phyloP scores from a whole-genome alignment of 2,888 invertebrate genomes.

The Pilophorus perplexus region DNA sequence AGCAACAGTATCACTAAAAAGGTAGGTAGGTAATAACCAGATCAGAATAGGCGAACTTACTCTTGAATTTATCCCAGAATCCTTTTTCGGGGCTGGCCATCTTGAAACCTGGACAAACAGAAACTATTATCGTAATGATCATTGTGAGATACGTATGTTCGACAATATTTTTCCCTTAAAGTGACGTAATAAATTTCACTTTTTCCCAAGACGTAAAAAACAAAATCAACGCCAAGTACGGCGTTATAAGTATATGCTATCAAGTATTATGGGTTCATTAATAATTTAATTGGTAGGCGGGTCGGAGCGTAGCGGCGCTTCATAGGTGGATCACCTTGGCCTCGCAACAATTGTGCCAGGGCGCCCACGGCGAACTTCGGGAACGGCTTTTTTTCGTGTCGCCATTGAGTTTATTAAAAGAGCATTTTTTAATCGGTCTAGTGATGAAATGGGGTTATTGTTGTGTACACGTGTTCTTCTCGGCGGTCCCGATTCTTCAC shows the following conservation, averaged over 20 bases:
- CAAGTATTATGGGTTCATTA: too few species aligned
- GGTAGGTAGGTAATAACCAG: too few species aligned
- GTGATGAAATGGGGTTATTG: slow-evolving; percentile 12
- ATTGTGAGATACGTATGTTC: too few species aligned
- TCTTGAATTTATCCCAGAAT: slow-evolving; percentile 43
- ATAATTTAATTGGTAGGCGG: slow-evolving; percentile 6
- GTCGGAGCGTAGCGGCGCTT: not conserved
- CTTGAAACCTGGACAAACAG: slow-evolving; percentile 39
- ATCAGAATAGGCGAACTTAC: too few species aligned
- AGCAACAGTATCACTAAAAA: too few species aligned
- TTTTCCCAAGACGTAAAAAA: not conserved
- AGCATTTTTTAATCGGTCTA: too few species aligned
- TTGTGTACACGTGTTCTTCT: too few species aligned
- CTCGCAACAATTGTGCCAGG: slow-evolving; percentile 6
- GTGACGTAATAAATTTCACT: not conserved
- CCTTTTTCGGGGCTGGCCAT: slow-evolving; percentile 46
- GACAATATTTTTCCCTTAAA: not conserved
- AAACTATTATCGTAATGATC: not conserved
- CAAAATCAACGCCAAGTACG: not conserved
- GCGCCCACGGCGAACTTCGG: not conserved
- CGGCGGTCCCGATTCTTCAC: too few species aligned
- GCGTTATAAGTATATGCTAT: too few species aligned
- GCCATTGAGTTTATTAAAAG: slow-evolving; percentile 2
- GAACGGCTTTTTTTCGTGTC: slow-evolving; percentile 3
- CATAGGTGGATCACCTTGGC: slow-evolving; percentile 17